Evolutionary conservation across 2,113 vertebrate genomes (phyloP).

Genomic region (Peromyscus polionotus): DNA sequence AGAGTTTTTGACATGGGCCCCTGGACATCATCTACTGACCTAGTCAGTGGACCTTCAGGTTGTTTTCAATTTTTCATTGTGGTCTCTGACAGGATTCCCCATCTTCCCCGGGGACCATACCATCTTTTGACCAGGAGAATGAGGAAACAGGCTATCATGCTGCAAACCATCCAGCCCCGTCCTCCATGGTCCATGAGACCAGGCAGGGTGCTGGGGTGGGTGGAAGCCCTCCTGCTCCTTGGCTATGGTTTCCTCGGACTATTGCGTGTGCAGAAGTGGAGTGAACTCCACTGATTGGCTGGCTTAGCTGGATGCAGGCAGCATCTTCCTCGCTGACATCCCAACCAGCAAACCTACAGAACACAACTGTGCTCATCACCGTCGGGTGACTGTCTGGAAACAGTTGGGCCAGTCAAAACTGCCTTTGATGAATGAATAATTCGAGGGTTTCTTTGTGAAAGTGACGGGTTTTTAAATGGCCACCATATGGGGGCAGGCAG

Average conservation of each 20-base stretch:
- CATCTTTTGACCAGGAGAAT: not conserved
- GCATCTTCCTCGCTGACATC: not conserved
- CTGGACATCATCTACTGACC: not conserved
- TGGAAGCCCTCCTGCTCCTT: not conserved
- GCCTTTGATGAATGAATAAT: constrained; percentile 63
- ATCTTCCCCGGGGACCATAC: not conserved
- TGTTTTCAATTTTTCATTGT: not conserved
- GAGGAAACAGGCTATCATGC: not conserved
- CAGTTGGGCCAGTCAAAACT: constrained; percentile 60
- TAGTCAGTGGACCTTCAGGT: not conserved
- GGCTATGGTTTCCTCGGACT: not conserved
- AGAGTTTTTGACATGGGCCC: not conserved
- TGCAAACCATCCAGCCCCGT: too few species aligned
- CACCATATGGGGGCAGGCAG: constrained; percentile 78
- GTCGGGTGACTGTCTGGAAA: not conserved
- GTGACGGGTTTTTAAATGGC: constrained; percentile 65
- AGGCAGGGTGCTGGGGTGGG: not conserved
- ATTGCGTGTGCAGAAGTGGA: not conserved
- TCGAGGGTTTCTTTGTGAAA: constrained; percentile 65
- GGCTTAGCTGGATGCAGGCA: not conserved
- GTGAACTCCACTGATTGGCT: not conserved
- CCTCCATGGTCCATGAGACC: accelerated
- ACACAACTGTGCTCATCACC: not conserved
- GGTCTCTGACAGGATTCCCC: not conserved
- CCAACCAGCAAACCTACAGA: not conserved